phyloP scores from a whole-genome alignment of 1,140 invertebrate genomes.

The Centruroides sculpturatus region DNA sequence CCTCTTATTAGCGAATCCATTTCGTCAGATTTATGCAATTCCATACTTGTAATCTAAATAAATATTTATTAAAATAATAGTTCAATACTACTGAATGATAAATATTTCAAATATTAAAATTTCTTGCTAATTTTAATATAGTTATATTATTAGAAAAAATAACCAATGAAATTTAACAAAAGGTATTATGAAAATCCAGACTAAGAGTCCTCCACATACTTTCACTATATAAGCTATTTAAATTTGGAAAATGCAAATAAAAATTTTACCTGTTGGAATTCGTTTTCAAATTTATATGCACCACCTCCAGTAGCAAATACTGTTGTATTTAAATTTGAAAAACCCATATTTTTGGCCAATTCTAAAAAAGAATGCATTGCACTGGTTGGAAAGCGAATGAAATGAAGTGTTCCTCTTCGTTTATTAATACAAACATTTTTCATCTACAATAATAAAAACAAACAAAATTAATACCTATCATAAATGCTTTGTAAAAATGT shows the following conservation, averaged over 20 bases:
- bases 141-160: too few relatives aligned
- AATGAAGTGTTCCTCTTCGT: slow-evolving; percentile 77
- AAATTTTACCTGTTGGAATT: slow-evolving; percentile 61
- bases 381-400: slow-evolving; percentile 91
- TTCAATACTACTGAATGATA: too few relatives aligned
- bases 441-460: slow-evolving; percentile 48
- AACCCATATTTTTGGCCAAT: too few relatives aligned
- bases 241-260: not conserved
- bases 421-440: slow-evolving; percentile 72
- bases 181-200: too few relatives aligned
- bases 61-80: too few relatives aligned
- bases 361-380: slow-evolving; percentile 84
- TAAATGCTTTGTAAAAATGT: too few relatives aligned
- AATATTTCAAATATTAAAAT: too few relatives aligned
- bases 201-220: too few relatives aligned
- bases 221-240: too few relatives aligned
- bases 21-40: slow-evolving; percentile 90
- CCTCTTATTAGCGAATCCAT: slow-evolving; percentile 88
- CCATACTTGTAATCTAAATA: slow-evolving; percentile 77
- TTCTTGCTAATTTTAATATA: too few relatives aligned
- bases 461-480: too few relatives aligned
- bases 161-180: too few relatives aligned
- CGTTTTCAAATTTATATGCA: slow-evolving; percentile 91
- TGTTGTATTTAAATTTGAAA: slow-evolving; percentile 22
- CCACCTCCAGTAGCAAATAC: slow-evolving; percentile 88